phyloP scores from a whole-genome alignment of 2,888 invertebrate genomes.

The Cactoblastis cactorum region DNA sequence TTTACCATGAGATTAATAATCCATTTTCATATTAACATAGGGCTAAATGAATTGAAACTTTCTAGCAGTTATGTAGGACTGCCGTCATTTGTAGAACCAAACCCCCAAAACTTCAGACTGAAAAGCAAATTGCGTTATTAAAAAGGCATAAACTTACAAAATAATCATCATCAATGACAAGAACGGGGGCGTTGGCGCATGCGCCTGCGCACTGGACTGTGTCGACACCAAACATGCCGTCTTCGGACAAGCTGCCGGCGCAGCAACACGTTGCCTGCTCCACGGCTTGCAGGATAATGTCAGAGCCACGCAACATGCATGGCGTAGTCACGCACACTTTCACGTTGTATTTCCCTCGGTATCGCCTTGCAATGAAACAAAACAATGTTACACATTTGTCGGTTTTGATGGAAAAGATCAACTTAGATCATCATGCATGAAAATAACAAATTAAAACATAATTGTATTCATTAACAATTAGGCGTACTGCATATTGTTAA shows the following conservation, averaged over 20 bases:
- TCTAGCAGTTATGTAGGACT: too few species aligned
- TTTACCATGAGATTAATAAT: too few species aligned
- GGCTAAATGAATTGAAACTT: too few species aligned
- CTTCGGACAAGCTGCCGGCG: conserved; percentile 46
- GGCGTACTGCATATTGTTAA: too few species aligned
- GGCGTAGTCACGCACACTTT: conserved; percentile 64
- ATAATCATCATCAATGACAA: conserved; percentile 64
- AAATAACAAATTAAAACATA: too few species aligned
- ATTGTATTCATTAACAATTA: too few species aligned
- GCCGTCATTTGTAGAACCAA: too few species aligned
- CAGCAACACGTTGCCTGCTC: conserved; percentile 49
- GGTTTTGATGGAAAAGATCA: too few species aligned
- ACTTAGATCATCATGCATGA: too few species aligned
- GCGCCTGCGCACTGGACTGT: conserved; percentile 63
- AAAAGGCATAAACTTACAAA: conserved; percentile 62
- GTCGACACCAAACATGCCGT: conserved; percentile 61
- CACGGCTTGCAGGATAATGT: conserved; percentile 45
- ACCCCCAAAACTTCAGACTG: too few species aligned
- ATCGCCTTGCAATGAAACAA: conserved; percentile 35
- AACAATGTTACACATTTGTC: conserved; percentile 1
- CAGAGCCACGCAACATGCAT: conserved; percentile 64
- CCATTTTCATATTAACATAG: too few species aligned
- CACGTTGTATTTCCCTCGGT: conserved; percentile 57
- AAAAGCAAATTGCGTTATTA: too few species aligned
- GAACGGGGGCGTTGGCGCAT: conserved; percentile 61